These are phyloP conservation scores for Varanus komodoensis DNA, from an alignment of 2,113 vertebrate genomes.

Conservation along the genomic window DNA sequence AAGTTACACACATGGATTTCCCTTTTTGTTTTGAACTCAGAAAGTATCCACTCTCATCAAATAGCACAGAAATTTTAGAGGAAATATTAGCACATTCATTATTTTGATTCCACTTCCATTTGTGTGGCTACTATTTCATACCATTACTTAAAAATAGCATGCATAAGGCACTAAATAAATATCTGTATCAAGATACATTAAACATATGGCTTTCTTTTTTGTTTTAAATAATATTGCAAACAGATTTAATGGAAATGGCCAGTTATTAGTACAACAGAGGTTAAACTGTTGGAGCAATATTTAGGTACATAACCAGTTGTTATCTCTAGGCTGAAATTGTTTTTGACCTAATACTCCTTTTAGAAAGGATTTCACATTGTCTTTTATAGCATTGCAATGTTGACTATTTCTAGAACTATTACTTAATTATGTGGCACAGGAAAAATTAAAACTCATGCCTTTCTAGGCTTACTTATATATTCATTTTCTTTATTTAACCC, in stretches of 20 bases:
- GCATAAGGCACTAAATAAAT: constrained; percentile 11
- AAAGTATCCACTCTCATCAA: constrained; percentile 26
- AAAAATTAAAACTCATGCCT: neutral
- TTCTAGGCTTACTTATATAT: neutral
- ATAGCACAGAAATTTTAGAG: neutral
- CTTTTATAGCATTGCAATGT: neutral
- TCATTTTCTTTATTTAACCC: no score
- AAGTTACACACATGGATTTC: neutral
- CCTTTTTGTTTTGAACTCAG: constrained; percentile 13
- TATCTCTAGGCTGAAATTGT: neutral
- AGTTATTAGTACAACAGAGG: neutral
- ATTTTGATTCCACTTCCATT: constrained; percentile 4
- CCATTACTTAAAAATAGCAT: neutral
- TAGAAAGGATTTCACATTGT: neutral
- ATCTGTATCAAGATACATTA: neutral
- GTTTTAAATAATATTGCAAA: neutral
- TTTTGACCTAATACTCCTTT: neutral
- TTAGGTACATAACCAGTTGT: neutral
- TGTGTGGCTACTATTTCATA: neutral
- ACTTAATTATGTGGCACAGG: neutral
- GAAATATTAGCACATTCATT: constrained; percentile 31
- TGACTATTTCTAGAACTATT: neutral
- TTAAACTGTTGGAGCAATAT: neutral
- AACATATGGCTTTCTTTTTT: neutral
- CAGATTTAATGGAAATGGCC: neutral